Evolutionary conservation across 2,113 vertebrate genomes (phyloP).

Genomic region (Leptobrachium leishanense): DNA sequence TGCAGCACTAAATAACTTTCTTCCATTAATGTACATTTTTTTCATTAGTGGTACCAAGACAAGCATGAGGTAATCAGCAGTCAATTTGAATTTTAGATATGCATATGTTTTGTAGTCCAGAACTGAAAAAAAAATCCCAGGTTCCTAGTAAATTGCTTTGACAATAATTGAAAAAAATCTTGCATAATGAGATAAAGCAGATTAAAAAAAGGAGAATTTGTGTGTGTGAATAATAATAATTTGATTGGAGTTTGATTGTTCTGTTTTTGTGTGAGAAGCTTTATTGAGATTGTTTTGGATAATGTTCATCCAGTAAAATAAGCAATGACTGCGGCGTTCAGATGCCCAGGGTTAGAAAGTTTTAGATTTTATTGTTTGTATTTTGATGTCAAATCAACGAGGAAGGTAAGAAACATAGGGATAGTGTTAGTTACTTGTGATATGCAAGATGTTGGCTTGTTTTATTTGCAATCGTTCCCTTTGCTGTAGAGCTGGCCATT

Average conservation of each 20-base stretch:
- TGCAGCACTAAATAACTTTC: conserved; percentile 89
- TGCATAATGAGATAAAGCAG: background rate
- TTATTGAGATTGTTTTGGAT: background rate
- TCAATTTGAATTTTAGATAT: conserved; percentile 78
- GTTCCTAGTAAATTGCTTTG: background rate
- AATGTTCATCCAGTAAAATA: conserved; percentile 11
- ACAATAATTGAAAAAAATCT: background rate
- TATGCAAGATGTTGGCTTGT: conserved; percentile 84
- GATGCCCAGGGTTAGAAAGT: conserved; percentile 21
- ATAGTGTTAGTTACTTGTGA: conserved; percentile 63
- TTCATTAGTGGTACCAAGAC: conserved; percentile 76
- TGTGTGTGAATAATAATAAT: background rate
- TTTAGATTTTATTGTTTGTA: conserved; percentile 20
- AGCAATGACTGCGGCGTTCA: background rate
- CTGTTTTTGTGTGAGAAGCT: background rate
- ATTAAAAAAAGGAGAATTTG: conserved; percentile 7
- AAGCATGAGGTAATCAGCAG: conserved; percentile 60
- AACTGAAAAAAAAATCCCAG: conserved; percentile 16
- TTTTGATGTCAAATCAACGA: conserved; percentile 33
- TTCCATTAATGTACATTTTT: conserved; percentile 80
- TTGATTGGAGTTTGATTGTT: background rate
- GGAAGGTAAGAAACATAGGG: conserved; percentile 32
- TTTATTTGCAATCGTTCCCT: conserved; percentile 90
- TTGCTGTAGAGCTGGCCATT: conserved; percentile 87
- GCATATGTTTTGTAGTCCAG: conserved; percentile 54